A percentile compares a stretch with the other conserved stretches of the same genome.
These are phyloP conservation scores for Margaritifera margaritifera DNA, from an alignment of 2,888 invertebrate species.

Conservation along the genomic window DNA sequence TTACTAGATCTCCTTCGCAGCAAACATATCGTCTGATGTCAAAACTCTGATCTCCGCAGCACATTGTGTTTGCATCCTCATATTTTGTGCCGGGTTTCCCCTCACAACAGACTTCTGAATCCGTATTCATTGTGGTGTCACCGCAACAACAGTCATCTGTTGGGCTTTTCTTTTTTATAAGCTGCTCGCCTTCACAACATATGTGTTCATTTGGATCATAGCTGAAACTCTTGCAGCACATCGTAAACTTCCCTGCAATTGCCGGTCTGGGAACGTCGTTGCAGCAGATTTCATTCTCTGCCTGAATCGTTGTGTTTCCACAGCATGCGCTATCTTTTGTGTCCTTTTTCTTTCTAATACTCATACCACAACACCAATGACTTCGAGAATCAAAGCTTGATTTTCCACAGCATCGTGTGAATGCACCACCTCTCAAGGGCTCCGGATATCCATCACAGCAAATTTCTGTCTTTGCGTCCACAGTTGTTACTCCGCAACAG, in stretches of 20 bases:
- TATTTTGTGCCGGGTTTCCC: constrained; percentile 20
- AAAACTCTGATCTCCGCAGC: constrained; percentile 21
- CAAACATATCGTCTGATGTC: constrained; percentile 22
- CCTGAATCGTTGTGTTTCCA: constrained; percentile 26
- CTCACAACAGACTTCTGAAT: constrained; percentile 28
- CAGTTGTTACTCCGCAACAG: constrained; percentile 28
- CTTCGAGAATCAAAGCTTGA: constrained; percentile 21
- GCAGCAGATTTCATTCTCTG: constrained; percentile 24
- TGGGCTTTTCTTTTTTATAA: constrained; percentile 18
- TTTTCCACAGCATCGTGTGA: constrained; percentile 26
- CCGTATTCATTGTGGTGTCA: constrained; percentile 26
- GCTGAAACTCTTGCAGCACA: constrained; percentile 21
- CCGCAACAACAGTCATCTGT: constrained; percentile 34
- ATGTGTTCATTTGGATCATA: constrained; percentile 21
- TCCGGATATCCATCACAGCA: constrained; percentile 29
- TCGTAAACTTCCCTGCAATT: constrained; percentile 23
- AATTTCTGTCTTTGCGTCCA: constrained; percentile 21
- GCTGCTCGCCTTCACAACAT: constrained; percentile 24
- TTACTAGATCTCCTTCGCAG: constrained; percentile 22
- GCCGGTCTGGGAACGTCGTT: constrained; percentile 25
- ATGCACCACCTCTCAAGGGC: constrained; percentile 15
- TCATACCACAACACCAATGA: constrained; percentile 24
- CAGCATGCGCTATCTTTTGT: constrained; percentile 29
- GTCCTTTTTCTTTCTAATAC: constrained; percentile 22
- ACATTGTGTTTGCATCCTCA: constrained; percentile 18